Base-by-base conservation (phyloP, 1,140 invertebrate genomes). In the Planococcus citri region DNA sequence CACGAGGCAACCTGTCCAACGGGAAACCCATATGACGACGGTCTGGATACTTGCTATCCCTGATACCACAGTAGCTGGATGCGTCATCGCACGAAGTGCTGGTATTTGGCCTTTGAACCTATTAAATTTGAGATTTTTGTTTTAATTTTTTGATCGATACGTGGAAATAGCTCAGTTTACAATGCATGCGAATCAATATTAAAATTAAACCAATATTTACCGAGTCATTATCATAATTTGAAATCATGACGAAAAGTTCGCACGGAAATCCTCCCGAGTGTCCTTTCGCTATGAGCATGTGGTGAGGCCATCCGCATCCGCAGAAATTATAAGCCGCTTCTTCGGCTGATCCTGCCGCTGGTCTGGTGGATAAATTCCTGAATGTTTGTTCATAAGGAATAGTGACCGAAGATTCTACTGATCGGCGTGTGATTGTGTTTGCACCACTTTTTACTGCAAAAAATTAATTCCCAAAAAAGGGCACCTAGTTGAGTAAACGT, bases 291-390 rank as follows among this genome's bases (percentile, higher is more conserved):
- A 91, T 76, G 0, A 94, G 80, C 85, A 93, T 85, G 76, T 94
- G 89, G 61, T 91, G 85, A 0, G 91, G 91, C 90, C 90, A 93
- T 60, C 91, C 91, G 76, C 90, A 93, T 38, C 90, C 89, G 77
- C 91, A 92, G 81, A 88, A 89, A 76, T 90, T 88, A 27, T 79
- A 73, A 25, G 74, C 73, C 0, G 81, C 80, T 0, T 76, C 76
- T 0, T 68, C 22, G 0, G 60, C 51, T 25, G 74, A 4, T 70
- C 78, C 76, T 76, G 68, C 69, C 9, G 73, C 73, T 12, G 79
- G 80, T 69, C 77, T 74, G 69, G 78, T 77, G 33, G 70, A 67
- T 58, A 87, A 75, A 69, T 86, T 80, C 12, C 84, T 78, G 79
- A 87, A 88, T 4, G 83, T 85, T 37, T 82, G 78, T 60, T 86